phyloP scores from a whole-genome alignment of 2,797 vertebrate species.

The Tapera naevia region DNA sequence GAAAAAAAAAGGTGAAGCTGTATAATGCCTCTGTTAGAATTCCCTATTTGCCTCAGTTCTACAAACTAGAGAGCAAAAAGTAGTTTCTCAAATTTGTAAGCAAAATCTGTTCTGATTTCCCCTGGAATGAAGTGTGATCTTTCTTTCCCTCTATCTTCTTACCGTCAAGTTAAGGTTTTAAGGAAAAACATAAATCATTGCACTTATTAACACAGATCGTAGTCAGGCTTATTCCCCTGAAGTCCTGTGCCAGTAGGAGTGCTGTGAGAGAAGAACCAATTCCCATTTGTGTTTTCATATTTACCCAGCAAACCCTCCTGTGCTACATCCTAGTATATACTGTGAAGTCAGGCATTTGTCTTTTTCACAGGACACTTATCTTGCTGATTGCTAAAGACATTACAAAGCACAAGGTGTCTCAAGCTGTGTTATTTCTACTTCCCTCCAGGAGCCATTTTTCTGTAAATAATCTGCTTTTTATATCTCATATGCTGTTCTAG shows the following conservation, averaged over 20 bases:
- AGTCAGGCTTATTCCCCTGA: not conserved
- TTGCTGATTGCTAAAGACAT: constrained; percentile 41
- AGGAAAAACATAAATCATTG: not conserved
- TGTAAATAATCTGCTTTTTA: constrained; percentile 37
- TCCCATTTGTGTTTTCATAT: not conserved
- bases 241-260: not conserved
- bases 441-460: constrained; percentile 32
- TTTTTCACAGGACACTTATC: constrained; percentile 37
- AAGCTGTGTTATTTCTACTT: constrained; percentile 34
- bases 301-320: not conserved
- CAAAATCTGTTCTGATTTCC: not conserved
- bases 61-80: not conserved
- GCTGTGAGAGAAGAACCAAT: not conserved
- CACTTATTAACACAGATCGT: not conserved
- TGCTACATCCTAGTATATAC: not conserved
- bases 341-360: constrained; percentile 22
- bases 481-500: constrained; percentile 7
- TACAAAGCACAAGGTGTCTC: constrained; percentile 5
- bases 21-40: not conserved
- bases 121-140: not conserved
- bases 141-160: not conserved
- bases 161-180: not conserved
- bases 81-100: not conserved
- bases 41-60: not conserved
- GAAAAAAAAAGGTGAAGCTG: not conserved